Percentiles rank a stretch among this genome's conserved stretches.
Evolutionary conservation across 2,888 invertebrate genomes (phyloP).

Genomic region (Tetragonisca angustula): DNA sequence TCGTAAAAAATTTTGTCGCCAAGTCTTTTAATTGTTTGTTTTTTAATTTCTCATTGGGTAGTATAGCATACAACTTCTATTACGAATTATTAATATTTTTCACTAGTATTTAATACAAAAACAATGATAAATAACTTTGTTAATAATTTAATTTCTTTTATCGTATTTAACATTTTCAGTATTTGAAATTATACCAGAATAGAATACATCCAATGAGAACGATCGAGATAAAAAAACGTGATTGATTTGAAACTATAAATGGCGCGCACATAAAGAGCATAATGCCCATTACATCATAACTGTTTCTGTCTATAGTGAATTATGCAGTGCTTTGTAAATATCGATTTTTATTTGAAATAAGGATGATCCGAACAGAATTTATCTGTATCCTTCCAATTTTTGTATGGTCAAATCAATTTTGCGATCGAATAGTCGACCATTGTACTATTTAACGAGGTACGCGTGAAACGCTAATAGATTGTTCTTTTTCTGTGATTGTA

Average conservation of each 20-base stretch:
- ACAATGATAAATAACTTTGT: not conserved
- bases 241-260: not conserved
- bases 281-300: not conserved
- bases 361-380: constrained; percentile 33
- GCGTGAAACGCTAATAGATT: not conserved
- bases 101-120: not conserved
- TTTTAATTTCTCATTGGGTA: not conserved
- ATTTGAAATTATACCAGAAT: not conserved
- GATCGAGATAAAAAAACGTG: not conserved
- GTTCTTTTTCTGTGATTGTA: constrained; percentile 13
- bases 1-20: too few relatives aligned
- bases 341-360: constrained; percentile 47
- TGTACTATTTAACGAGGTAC: not conserved
- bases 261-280: too few relatives aligned
- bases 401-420: not conserved
- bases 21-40: not conserved
- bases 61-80: not conserved
- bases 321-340: constrained; percentile 22
- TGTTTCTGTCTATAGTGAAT: constrained; percentile 34
- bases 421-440: not conserved
- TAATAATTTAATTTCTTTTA: not conserved
- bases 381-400: not conserved
- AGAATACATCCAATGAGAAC: not conserved
- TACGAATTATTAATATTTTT: not conserved
- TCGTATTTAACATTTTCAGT: not conserved